Conservation (phyloP, 2,888 invertebrate species). For the Sinotaia quadrata region DNA sequence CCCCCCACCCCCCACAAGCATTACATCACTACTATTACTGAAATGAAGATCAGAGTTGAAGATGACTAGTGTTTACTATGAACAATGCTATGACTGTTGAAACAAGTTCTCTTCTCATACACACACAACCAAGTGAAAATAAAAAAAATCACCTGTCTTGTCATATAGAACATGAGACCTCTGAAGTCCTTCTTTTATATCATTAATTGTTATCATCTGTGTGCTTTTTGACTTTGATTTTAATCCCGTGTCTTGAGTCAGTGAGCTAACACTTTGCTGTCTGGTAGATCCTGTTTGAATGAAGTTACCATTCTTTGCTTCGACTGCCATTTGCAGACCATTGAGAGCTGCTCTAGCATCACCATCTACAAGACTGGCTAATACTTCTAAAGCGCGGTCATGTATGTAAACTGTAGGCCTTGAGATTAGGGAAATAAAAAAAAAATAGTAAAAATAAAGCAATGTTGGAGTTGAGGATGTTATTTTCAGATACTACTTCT, state of each 20-base stretch:
- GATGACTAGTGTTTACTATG: no score
- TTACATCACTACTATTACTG: no score
- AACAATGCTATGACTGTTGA: no score
- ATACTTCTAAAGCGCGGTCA: slow-evolving; percentile 78
- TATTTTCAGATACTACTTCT: no score
- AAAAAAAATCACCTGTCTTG: slow-evolving; percentile 74
- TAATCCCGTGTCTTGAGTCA: not conserved
- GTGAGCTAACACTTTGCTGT: not conserved
- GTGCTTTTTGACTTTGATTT: not conserved
- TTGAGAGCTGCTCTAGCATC: slow-evolving; percentile 86
- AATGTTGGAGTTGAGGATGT: no score
- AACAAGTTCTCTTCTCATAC: no score
- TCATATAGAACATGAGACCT: slow-evolving; percentile 86
- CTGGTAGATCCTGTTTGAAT: not conserved
- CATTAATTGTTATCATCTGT: slow-evolving; percentile 76
- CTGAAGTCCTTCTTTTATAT: slow-evolving; percentile 82
- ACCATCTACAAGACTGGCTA: slow-evolving; percentile 85
- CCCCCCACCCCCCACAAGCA: no score
- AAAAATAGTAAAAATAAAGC: no score
- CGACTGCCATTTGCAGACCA: slow-evolving; percentile 81
- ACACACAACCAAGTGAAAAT: not conserved
- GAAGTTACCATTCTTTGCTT: slow-evolving; percentile 70
- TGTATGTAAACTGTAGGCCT: slow-evolving; percentile 71
- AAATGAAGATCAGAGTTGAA: no score
- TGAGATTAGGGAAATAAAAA: not conserved